A percentile compares a stretch with the other conserved stretches of the same genome.
These are phyloP conservation scores for Hololepta plana DNA, from an alignment of 2,888 invertebrate genomes.

Conservation along the genomic window DNA sequence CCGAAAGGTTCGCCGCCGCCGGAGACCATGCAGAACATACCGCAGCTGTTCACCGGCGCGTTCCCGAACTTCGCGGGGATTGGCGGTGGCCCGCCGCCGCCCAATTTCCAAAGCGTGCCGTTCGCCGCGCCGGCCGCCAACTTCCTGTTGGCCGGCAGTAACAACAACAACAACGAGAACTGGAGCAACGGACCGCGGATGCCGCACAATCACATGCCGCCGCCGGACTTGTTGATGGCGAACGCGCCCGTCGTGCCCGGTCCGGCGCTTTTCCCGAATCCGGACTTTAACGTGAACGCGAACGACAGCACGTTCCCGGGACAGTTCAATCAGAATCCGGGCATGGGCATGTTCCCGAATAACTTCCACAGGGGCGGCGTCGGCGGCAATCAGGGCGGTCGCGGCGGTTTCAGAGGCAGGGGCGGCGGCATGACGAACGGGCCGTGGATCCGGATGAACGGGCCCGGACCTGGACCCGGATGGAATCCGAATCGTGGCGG, in stretches of 20 bases:
- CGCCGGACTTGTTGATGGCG: constrained; percentile 25
- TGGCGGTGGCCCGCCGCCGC: constrained; percentile 17
- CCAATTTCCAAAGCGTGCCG: constrained; percentile 27
- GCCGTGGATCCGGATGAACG: constrained; percentile 31
- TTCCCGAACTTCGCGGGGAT: constrained; percentile 24
- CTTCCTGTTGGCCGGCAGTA: constrained; percentile 10
- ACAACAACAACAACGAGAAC: neutral
- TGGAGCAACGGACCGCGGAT: constrained; percentile 13
- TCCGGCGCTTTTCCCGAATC: constrained; percentile 29
- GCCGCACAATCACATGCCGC: constrained; percentile 19
- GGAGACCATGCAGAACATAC: constrained; percentile 15
- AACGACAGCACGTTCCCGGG: constrained; percentile 25
- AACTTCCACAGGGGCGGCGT: constrained; percentile 24
- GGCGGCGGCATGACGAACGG: constrained; percentile 33
- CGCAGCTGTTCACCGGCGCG: constrained; percentile 15
- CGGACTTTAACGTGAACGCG: constrained; percentile 24
- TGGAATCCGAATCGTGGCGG: constrained; percentile 35
- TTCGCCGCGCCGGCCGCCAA: constrained; percentile 12
- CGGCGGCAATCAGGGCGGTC: constrained; percentile 16
- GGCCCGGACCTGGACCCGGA: constrained; percentile 13
- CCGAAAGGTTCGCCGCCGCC: constrained; percentile 48
- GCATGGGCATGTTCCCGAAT: constrained; percentile 24
- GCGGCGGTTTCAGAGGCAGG: constrained; percentile 14
- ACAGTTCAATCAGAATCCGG: constrained; percentile 27
- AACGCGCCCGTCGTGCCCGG: constrained; percentile 24